phyloP scores from a whole-genome alignment of 1,140 invertebrate genomes.

The Zaprionus camerounensis region DNA sequence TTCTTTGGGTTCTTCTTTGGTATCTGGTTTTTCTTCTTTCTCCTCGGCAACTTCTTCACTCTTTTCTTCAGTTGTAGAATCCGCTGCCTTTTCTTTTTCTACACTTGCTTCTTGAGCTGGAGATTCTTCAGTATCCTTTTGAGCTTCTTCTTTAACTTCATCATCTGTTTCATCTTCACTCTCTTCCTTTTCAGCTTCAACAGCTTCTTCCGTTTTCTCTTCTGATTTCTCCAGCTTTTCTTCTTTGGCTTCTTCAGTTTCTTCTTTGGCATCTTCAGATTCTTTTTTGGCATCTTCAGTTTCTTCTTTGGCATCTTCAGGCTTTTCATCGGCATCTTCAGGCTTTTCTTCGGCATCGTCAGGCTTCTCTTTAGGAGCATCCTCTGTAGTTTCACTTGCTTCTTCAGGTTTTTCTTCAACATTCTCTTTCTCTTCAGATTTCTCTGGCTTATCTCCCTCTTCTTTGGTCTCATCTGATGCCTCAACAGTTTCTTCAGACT shows the following conservation, averaged over 20 bases:
- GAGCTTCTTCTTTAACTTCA: not conserved
- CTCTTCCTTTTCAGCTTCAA: slow-evolving; percentile 9
- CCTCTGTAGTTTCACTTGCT: slow-evolving; percentile 4
- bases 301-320: slow-evolving; percentile 17
- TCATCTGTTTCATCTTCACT: slow-evolving; percentile 5
- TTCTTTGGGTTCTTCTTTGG: not conserved
- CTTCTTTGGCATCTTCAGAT: not conserved
- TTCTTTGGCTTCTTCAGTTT: not conserved
- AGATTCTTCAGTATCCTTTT: slow-evolving; percentile 16
- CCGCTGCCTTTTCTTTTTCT: not conserved
- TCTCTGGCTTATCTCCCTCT: slow-evolving; percentile 7
- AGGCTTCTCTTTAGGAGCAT: slow-evolving; percentile 1
- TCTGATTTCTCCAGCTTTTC: slow-evolving; percentile 14
- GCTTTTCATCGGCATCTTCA: slow-evolving; percentile 18
- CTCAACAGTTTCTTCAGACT: slow-evolving; percentile 4
- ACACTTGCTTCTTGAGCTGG: not conserved
- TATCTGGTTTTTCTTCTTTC: slow-evolving; percentile 1
- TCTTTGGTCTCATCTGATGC: slow-evolving; percentile 12
- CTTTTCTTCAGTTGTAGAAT: not conserved
- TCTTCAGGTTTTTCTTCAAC: not conserved
- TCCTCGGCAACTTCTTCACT: not conserved
- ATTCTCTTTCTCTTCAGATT: slow-evolving; percentile 14
- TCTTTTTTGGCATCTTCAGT: slow-evolving; percentile 19
- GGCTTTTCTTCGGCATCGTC: slow-evolving; percentile 19
- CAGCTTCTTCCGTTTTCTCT: slow-evolving; percentile 10